These are phyloP conservation scores for Anoplolepis gracilipes DNA, from an alignment of 1,140 invertebrate species.

Conservation along the genomic window DNA sequence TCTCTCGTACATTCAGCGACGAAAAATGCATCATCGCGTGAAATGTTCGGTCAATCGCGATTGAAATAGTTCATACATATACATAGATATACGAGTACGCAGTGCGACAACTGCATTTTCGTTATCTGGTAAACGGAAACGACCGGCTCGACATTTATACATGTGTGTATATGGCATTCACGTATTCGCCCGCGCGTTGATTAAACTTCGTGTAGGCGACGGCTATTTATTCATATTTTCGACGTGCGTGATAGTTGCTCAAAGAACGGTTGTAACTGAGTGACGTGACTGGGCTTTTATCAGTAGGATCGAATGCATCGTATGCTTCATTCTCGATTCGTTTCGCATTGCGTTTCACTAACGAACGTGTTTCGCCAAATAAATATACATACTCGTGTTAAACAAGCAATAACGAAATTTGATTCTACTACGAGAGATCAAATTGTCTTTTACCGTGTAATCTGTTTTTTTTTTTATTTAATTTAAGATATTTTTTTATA, in stretches of 20 bases:
- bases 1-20: neutral
- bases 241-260: slow-evolving; percentile 34
- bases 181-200: slow-evolving; percentile 22
- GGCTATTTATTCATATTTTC: slow-evolving; percentile 58
- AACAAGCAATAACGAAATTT: neutral
- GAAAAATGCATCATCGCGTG: slow-evolving; percentile 18
- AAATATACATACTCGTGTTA: neutral
- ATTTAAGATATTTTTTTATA: neutral
- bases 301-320: neutral
- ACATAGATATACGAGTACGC: slow-evolving; percentile 4
- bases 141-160: neutral
- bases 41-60: slow-evolving; percentile 28
- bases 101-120: slow-evolving; percentile 11
- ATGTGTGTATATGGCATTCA: neutral
- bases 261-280: slow-evolving; percentile 23
- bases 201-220: slow-evolving; percentile 36
- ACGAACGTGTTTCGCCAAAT: neutral
- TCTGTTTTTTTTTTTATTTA: neutral
- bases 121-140: slow-evolving; percentile 39
- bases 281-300: slow-evolving; percentile 47
- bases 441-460: neutral
- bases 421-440: neutral
- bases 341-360: neutral
- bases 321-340: slow-evolving; percentile 10
- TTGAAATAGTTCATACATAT: slow-evolving; percentile 29